Evolutionary conservation across 2,888 invertebrate species (phyloP).

Genomic region (Anodontia alba): DNA sequence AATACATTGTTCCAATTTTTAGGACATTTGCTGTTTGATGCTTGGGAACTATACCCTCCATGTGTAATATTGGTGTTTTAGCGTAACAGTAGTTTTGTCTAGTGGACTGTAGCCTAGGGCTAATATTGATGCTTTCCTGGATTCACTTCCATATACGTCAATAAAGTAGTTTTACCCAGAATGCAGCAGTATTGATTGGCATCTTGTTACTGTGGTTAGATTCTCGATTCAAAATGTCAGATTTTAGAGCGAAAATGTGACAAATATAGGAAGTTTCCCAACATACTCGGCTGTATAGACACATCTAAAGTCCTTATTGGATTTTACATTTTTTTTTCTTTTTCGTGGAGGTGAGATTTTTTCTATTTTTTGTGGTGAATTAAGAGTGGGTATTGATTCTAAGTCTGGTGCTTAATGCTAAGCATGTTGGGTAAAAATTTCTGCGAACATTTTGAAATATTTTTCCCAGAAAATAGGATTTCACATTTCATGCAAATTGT

Average conservation of each 20-base stretch:
- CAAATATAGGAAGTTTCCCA: not conserved
- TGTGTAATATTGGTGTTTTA: too few relatives aligned
- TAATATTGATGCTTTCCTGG: not conserved
- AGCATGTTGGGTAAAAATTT: too few relatives aligned
- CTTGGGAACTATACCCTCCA: too few relatives aligned
- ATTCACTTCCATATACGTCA: slow-evolving; percentile 7
- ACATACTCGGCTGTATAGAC: not conserved
- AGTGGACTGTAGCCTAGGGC: slow-evolving; percentile 11
- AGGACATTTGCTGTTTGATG: too few relatives aligned
- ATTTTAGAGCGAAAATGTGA: slow-evolving; percentile 10
- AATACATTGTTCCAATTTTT: too few relatives aligned
- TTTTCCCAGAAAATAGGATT: too few relatives aligned
- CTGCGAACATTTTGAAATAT: too few relatives aligned
- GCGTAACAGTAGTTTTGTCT: not conserved
- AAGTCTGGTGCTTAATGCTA: not conserved
- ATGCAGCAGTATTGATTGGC: slow-evolving; percentile 10
- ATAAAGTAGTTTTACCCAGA: slow-evolving; percentile 9
- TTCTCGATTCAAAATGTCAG: slow-evolving; percentile 11
- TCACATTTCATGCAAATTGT: too few relatives aligned
- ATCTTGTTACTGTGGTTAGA: slow-evolving; percentile 1
- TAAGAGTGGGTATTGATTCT: not conserved
- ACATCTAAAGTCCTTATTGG: not conserved
- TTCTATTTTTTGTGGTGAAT: not conserved
- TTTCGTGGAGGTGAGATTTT: not conserved
- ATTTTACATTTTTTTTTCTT: not conserved